Base-by-base conservation (phyloP, 2,888 invertebrate genomes). In the Endotricha flammealis region DNA sequence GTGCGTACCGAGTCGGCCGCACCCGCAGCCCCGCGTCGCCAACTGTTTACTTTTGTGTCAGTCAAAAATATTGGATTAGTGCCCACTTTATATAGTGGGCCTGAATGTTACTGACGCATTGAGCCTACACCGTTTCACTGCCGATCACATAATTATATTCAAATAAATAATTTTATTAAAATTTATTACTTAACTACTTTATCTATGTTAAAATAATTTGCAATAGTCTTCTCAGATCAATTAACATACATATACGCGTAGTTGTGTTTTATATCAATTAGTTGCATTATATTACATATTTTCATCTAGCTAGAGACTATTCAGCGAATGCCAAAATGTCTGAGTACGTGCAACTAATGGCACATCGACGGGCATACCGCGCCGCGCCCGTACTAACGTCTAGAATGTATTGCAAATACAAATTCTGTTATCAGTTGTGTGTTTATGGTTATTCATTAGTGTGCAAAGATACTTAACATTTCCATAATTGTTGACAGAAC, bases 381-480 rank as follows among this genome's bases (percentile, higher is more conserved):
- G 20, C 7, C n/a, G 6, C n/a, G 7, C 20, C n/a, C n/a, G 20
- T 20, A 44, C 47, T 38, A 48, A 48, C 45, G 42, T 41, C 42
- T 48, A 30, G 43, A 53, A 60, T 55, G 46, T 51, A 57, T 53
- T 53, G 48, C 40, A 50, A 52, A 48, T 48, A 39, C 48, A 29
- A 37, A 46, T 49, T 44, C 30, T 57, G 53, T 56, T 62, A 57
- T 58, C 53, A 57, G 50, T 53, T 50, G 45, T 48, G 48, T 50
- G 40, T 55, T 51, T 55, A 61, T 46, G 55, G 48, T 53, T 55
- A 57, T 65, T 64, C 61, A 66, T 67, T 60, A 63, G 53, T 53
- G 64, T 40, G 48, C 54, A 50, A 63, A 53, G 53, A 56, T 42
- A 12, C 5, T 10, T 25, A 25, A 25, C 25, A 27, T 27, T 27